Conservation (phyloP, 2,888 invertebrate genomes). For the Trichogramma evanescens region DNA sequence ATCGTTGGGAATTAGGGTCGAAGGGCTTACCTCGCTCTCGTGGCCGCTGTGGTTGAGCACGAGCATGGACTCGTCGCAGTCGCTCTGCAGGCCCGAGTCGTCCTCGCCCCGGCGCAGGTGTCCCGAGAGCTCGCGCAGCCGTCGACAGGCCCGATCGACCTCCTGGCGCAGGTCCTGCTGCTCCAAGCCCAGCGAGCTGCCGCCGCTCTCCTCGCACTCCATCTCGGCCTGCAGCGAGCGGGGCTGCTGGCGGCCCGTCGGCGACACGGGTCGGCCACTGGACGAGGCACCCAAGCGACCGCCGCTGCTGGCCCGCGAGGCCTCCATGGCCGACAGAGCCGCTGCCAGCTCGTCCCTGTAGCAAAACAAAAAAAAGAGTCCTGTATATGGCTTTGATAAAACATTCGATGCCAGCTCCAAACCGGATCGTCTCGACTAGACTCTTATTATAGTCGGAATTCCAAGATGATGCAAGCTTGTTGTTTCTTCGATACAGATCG, state of each 20-base stretch:
- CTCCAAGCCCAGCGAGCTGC: slow-evolving; percentile 46
- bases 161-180: slow-evolving; percentile 46
- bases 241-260: slow-evolving; percentile 31
- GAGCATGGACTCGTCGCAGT: slow-evolving; percentile 46
- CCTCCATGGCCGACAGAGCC: slow-evolving; percentile 45
- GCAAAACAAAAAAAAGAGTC: background rate
- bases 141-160: slow-evolving; percentile 53
- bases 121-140: slow-evolving; percentile 65
- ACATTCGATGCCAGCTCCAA: too few species aligned
- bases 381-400: too few species aligned
- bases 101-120: slow-evolving; percentile 71
- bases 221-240: slow-evolving; percentile 85
- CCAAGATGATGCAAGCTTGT: too few species aligned
- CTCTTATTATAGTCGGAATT: too few species aligned
- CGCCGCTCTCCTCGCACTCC: slow-evolving; percentile 68
- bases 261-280: background rate
- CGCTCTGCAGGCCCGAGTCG: slow-evolving; percentile 50
- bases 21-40: slow-evolving; percentile 39
- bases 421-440: too few species aligned
- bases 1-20: background rate
- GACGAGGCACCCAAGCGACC: background rate
- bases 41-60: slow-evolving; percentile 36
- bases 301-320: background rate
- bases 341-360: slow-evolving; percentile 40
- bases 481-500: too few species aligned